phyloP scores from a whole-genome alignment of 2,888 invertebrate species.

The Pardosa pseudoannulata region DNA sequence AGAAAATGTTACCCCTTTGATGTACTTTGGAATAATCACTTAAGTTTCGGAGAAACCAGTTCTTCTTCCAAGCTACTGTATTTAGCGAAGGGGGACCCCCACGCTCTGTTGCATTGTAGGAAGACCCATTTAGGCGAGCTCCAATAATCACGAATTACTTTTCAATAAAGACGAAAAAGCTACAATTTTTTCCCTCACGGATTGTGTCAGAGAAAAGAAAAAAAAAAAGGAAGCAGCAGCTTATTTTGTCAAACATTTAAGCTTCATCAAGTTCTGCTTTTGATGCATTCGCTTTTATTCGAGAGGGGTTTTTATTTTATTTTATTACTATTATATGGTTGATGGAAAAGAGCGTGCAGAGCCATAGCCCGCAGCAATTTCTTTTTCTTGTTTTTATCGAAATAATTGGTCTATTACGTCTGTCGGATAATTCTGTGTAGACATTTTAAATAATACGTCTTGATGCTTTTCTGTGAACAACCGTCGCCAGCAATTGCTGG shows the following conservation, averaged over 20 bases:
- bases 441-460: constrained; percentile 66
- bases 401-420: constrained; percentile 66
- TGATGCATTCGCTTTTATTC: constrained; percentile 30
- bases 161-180: constrained; percentile 37
- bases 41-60: background rate
- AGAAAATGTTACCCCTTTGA: background rate
- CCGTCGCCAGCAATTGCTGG: constrained; percentile 12
- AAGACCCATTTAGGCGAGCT: background rate
- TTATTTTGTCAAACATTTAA: constrained; percentile 70
- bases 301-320: background rate
- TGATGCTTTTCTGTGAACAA: constrained; percentile 54
- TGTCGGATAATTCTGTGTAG: constrained; percentile 44
- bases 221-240: constrained; percentile 43
- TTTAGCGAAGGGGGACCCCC: constrained; percentile 14
- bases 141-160: constrained; percentile 52
- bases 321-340: constrained; percentile 12
- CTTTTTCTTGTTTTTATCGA: background rate
- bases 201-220: background rate
- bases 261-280: constrained; percentile 43
- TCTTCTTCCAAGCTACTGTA: background rate
- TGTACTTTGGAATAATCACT: background rate
- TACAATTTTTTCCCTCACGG: constrained; percentile 5
- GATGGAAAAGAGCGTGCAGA: background rate
- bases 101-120: background rate
- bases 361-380: background rate